phyloP scores from a whole-genome alignment of 2,113 vertebrate genomes.

The Clarias magur region DNA sequence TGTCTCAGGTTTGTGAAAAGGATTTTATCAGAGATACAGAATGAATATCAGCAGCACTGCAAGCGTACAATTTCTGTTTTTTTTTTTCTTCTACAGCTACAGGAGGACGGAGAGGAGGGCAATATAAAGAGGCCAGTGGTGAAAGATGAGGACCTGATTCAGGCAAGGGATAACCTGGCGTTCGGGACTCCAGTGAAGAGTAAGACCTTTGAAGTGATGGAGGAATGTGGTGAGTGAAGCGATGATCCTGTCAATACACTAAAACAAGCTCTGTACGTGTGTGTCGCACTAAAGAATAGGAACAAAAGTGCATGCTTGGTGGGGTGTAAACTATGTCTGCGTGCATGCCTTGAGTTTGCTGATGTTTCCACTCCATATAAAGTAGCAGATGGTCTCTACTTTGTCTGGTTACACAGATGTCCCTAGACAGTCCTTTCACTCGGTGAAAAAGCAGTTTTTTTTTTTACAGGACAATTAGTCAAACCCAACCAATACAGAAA shows the following conservation, averaged over 20 bases:
- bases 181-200: conserved; percentile 79
- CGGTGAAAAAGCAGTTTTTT: neutral
- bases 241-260: neutral
- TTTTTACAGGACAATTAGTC: neutral
- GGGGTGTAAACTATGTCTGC: conserved; percentile 12
- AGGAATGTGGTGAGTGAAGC: conserved; percentile 82
- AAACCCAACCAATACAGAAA: neutral
- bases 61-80: neutral
- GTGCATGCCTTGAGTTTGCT: conserved; percentile 31
- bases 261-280: neutral
- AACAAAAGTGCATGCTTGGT: neutral
- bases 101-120: conserved; percentile 68
- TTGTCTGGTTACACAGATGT: conserved; percentile 1
- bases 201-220: conserved; percentile 94
- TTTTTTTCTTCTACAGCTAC: conserved; percentile 26
- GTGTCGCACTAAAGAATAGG: neutral
- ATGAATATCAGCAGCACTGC: neutral
- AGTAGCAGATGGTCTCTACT: conserved; percentile 47
- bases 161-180: conserved; percentile 78
- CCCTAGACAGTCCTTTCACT: neutral
- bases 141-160: conserved; percentile 86
- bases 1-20: conserved; percentile 76
- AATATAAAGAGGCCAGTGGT: conserved; percentile 85
- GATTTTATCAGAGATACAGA: neutral
- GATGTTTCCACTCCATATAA: conserved; percentile 76